phyloP scores from a whole-genome alignment of 2,797 vertebrate species.

The Coregonus suidteri region DNA sequence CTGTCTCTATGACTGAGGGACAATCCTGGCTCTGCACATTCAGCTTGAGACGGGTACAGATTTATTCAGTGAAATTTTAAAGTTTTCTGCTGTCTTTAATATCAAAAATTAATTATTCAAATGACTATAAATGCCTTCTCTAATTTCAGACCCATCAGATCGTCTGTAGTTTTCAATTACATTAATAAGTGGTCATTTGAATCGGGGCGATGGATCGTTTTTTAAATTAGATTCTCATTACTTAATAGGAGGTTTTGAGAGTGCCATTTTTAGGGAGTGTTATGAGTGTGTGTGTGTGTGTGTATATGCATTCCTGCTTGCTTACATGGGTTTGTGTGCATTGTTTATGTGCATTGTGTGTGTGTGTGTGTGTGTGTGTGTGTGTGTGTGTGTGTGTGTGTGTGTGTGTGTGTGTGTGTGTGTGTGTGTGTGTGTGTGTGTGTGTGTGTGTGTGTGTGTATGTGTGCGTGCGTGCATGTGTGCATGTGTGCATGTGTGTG shows the following conservation, averaged over 20 bases:
- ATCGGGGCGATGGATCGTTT: constrained; percentile 9
- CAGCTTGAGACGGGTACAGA: neutral
- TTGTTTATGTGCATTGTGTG: neutral
- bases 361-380: too few species aligned
- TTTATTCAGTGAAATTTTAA: neutral
- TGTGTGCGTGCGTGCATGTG: too few species aligned
- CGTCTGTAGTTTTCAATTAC: constrained; percentile 37
- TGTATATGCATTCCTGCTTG: too few species aligned
- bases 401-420: neutral
- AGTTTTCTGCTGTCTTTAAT: constrained; percentile 17
- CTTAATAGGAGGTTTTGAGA: constrained; percentile 29
- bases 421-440: too few species aligned
- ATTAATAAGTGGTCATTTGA: constrained; percentile 35
- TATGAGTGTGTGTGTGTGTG: neutral
- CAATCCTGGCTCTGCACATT: neutral
- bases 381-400: neutral
- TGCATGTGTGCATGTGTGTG: neutral
- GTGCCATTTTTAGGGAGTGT: neutral
- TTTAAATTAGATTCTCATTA: neutral
- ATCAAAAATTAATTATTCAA: constrained; percentile 40
- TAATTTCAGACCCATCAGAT: constrained; percentile 21
- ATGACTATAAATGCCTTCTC: constrained; percentile 27
- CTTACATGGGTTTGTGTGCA: too few species aligned
- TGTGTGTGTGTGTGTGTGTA: neutral
- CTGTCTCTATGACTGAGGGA: neutral